Evolutionary conservation across 2,797 vertebrate genomes (phyloP), one percentile per base, ranked within the genome.

Genomic region (Alauda arvensis): DNA sequence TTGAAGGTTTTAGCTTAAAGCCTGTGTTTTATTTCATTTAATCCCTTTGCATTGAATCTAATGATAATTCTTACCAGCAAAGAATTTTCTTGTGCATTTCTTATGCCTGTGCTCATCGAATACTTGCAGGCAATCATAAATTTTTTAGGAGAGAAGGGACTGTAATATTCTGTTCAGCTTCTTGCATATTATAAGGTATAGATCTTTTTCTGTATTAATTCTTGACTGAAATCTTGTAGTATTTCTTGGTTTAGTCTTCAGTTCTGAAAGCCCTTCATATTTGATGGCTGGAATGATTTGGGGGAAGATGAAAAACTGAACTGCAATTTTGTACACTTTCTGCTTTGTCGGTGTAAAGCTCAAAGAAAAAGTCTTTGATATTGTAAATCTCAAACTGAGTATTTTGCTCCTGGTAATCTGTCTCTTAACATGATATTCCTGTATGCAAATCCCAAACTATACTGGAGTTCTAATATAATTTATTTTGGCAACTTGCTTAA

Each of bases 101-200:
- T 70, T 78, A 31, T 14, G n/a, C 39, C 42, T 92, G 52, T 2
- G 10, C 5, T 90, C 57, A 72, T 81, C 1, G 0, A 76, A 76
- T 92, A 89, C 67, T 81, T 89, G 77, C 34, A 92, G 63, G 43
- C 67, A 85, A 66, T 83, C 49, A 76, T 93, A 83, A 57, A 42
- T 93, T 77, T 91, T 93, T 93, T 81, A 90, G 71, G 49, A 77
- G 57, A 61, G 46, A 81, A 88, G 70, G 40, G 46, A 65, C 49
- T 87, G 14, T 66, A 63, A 33, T 84, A 72, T 31, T 81, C 53
- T 9, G 1, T 82, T 90, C 70, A 65, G 28, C 56, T 90, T 88
- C 59, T 78, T 91, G 39, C 15, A 34, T 90, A 78, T 60, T 72
- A 60, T 29, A 85, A 85, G 18, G 60, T 67, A 43, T 93, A 89